These are phyloP conservation scores for Spatulosminthurus flaviceps DNA, from an alignment of 2,888 invertebrate genomes.

Conservation along the genomic window DNA sequence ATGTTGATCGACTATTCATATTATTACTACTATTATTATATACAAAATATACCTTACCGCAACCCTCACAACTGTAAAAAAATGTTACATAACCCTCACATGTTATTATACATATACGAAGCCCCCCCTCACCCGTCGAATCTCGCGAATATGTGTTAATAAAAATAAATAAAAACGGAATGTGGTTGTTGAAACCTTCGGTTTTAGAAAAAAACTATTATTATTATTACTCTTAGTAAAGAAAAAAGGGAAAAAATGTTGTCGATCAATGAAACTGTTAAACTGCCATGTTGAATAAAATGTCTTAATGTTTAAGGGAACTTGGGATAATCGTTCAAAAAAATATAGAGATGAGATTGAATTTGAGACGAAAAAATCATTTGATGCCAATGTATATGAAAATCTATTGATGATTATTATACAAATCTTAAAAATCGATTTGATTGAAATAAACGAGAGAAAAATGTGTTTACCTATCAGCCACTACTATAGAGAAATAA, in stretches of 20 bases:
- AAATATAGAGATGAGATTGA: slow-evolving; percentile 11
- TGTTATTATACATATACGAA: too few relatives aligned
- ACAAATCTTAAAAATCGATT: slow-evolving; percentile 13
- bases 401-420: slow-evolving; percentile 2
- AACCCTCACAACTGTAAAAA: not conserved
- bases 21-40: slow-evolving; percentile 9
- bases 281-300: slow-evolving; percentile 3
- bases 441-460: slow-evolving; percentile 3
- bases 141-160: not conserved
- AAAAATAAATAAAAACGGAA: too few relatives aligned
- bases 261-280: not conserved
- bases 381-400: slow-evolving; percentile 1
- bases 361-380: slow-evolving; percentile 5
- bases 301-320: slow-evolving; percentile 5
- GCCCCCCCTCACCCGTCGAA: too few relatives aligned
- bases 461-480: slow-evolving; percentile 11
- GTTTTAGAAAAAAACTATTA: not conserved
- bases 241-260: not conserved
- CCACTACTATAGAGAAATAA: slow-evolving; percentile 11
- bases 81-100: not conserved
- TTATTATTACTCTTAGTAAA: not conserved
- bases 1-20: not conserved
- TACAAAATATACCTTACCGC: not conserved
- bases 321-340: slow-evolving; percentile 22
- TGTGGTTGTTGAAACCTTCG: not conserved